Evolutionary conservation across 2,797 vertebrate genomes (phyloP), one percentile per base, ranked within the genome.

Genomic region (Hybognathus amarus): DNA sequence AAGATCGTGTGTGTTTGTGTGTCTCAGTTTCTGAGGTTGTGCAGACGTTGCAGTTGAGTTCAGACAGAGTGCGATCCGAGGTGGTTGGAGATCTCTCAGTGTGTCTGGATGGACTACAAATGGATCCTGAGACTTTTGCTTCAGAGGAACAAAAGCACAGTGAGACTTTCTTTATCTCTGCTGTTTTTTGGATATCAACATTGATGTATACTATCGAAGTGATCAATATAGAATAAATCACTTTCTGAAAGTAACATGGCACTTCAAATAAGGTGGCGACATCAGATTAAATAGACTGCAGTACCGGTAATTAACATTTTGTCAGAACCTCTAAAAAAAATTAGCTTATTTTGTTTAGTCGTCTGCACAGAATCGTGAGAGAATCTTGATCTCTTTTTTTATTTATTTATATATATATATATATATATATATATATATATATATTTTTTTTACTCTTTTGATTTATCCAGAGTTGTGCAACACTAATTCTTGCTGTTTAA

Each of bases 1-100:
- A 78, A 18, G 5, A 10, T 18, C 11, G 4, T 13, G 10, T 56
- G 20, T n/a, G 6, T 82, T 30, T 75, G 17, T 81, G 36, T 71
- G 10, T 85, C 82, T 45, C 85, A 99, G 98, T 99, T 90, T 95
- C 95, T 38, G 96, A 99, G 88, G 97, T 99, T 56, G 94, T 99
- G 90, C 95, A 97, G 94, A 97, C 95, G 1, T 89, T 99, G 87
- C 95, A 96, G 77, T 95, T 99, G 70, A 85, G 92, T 33, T 91
- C 95, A 83, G 97, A 99, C 89, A 91, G 94, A 90, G 97, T 98
- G n/a, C 94, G 95, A 82, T 42, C 91, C 22, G 97, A 99, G 4
- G 92, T 95, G 67, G 96, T 98, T 73, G 97, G 98, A 90, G 98
- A 99, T 85, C 92, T 99, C 79, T 99, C 96, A 0, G 94, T 99